A percentile compares a stretch with the other conserved stretches of the same genome.
These are phyloP conservation scores for Hirudinaria manillensis DNA, from an alignment of 2,888 invertebrate genomes.

Conservation along the genomic window DNA sequence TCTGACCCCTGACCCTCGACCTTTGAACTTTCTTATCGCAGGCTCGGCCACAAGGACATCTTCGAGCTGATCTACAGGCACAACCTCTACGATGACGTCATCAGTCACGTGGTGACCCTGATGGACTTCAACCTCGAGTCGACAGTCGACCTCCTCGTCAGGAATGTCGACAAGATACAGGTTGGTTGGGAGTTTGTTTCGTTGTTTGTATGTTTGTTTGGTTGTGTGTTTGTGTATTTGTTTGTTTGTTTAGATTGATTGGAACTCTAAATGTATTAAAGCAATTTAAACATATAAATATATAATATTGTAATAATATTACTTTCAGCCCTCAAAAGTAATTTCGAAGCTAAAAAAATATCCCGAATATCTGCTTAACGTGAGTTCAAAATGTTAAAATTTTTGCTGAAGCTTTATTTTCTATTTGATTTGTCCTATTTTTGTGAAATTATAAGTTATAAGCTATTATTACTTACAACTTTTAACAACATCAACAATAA, in stretches of 20 bases:
- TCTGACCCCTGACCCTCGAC: no score
- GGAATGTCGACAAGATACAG: conserved; percentile 64
- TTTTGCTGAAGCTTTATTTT: no score
- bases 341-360: conserved; percentile 72
- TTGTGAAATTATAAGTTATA: no score
- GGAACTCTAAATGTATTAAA: background rate
- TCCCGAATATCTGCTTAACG: conserved; percentile 65
- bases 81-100: conserved; percentile 73
- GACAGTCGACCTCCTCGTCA: conserved; percentile 74
- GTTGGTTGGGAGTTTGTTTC: conserved; percentile 50
- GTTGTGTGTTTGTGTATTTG: background rate
- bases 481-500: no score
- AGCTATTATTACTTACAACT: no score
- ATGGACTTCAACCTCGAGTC: conserved; percentile 74
- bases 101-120: conserved; percentile 77
- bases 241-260: background rate
- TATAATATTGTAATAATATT: no score
- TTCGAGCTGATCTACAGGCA: conserved; percentile 79
- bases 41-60: conserved; percentile 79
- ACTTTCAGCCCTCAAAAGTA: conserved; percentile 62
- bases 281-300: no score
- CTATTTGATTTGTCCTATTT: no score
- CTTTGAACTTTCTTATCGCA: conserved; percentile 42
- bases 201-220: background rate
- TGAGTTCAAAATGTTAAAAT: no score